These are phyloP conservation scores for Masnerella sp. DNA, from an alignment of 2,888 invertebrate species.

Conservation along the genomic window DNA sequence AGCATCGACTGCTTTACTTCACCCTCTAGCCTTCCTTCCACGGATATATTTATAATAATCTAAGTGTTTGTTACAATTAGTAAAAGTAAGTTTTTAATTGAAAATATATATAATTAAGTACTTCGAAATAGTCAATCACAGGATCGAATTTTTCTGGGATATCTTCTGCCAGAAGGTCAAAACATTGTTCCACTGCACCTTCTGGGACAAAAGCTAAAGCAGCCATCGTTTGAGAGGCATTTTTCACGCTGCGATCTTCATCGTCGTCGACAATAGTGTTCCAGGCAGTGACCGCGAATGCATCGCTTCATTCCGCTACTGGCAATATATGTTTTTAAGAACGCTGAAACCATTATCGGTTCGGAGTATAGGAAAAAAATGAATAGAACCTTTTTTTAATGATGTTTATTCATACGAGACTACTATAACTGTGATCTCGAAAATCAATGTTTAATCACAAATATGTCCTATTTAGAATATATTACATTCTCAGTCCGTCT, in stretches of 20 bases:
- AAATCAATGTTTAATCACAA: slow-evolving; percentile 48
- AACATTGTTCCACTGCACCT: slow-evolving; percentile 12
- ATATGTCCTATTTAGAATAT: slow-evolving; percentile 50
- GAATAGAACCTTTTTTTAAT: too few species aligned
- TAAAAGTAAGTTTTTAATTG: not conserved
- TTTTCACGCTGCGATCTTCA: too few species aligned
- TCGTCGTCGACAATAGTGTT: too few species aligned
- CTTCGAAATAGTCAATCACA: slow-evolving; percentile 26
- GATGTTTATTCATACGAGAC: slow-evolving; percentile 47
- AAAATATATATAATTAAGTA: not conserved
- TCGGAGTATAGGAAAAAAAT: too few species aligned
- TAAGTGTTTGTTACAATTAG: not conserved
- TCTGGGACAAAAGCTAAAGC: not conserved
- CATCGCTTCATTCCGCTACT: too few species aligned
- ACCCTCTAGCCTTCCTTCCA: slow-evolving; percentile 19
- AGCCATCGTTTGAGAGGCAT: too few species aligned
- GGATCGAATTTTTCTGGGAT: slow-evolving; percentile 13
- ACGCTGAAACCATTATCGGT: too few species aligned
- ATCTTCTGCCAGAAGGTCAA: slow-evolving; percentile 3
- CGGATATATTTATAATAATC: slow-evolving; percentile 17
- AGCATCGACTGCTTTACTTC: slow-evolving; percentile 14
- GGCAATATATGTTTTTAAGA: too few species aligned
- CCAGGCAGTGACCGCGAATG: too few species aligned
- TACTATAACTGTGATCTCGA: slow-evolving; percentile 47
- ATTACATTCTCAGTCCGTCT: slow-evolving; percentile 54